phyloP scores from a whole-genome alignment of 2,797 vertebrate species.

The Podarcis lilfordi region DNA sequence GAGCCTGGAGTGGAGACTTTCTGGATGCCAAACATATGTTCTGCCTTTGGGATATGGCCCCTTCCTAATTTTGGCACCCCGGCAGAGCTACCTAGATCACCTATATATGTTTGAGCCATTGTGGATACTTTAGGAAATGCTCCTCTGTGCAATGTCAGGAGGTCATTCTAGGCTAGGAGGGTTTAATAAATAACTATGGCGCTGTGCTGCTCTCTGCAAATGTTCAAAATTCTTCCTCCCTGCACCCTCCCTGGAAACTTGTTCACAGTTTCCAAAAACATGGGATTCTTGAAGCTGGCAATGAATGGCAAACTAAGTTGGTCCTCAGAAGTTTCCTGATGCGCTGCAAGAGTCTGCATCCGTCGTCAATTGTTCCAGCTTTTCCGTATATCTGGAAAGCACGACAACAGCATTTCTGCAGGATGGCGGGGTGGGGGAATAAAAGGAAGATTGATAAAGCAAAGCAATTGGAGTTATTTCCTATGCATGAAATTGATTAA shows the following conservation, averaged over 20 bases:
- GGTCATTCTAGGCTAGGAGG: conserved; percentile 58
- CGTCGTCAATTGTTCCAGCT: neutral
- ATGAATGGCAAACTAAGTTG: conserved; percentile 44
- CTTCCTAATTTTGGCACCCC: neutral
- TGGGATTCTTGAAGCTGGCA: conserved; percentile 59
- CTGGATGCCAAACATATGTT: neutral
- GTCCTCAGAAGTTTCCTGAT: conserved; percentile 63
- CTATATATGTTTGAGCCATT: neutral
- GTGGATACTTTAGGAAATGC: neutral
- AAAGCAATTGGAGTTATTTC: conserved; percentile 81
- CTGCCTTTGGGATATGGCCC: neutral
- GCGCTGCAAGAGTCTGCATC: neutral
- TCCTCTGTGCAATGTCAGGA: conserved; percentile 26
- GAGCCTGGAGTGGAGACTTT: neutral
- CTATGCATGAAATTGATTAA: conserved; percentile 88
- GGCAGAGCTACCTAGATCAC: no score
- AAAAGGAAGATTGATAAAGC: conserved; percentile 82
- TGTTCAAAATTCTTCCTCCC: conserved; percentile 59
- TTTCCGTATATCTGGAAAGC: conserved; percentile 58
- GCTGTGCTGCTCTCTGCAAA: conserved; percentile 66
- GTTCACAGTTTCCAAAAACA: conserved; percentile 56
- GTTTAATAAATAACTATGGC: conserved; percentile 72
- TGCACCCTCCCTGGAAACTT: conserved; percentile 58
- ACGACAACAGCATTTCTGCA: conserved; percentile 59
- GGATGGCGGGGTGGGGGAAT: neutral